phyloP scores from a whole-genome alignment of 2,113 vertebrate species.

The Cariama cristata region DNA sequence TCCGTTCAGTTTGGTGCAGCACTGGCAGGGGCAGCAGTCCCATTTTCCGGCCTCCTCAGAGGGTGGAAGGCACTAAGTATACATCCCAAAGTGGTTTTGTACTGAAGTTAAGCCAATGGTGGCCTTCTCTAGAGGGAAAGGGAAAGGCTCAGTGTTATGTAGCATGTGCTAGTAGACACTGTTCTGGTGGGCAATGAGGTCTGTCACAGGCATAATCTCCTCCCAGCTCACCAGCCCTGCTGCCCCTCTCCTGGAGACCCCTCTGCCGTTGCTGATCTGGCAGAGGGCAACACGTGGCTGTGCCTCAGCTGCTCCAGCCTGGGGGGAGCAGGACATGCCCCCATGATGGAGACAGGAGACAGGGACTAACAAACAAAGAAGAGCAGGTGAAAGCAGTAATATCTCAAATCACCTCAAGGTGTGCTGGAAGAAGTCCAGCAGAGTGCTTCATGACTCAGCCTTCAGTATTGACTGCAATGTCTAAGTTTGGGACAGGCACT shows the following conservation, averaged over 20 bases:
- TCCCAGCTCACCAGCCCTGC: not conserved
- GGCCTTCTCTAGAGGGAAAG: not conserved
- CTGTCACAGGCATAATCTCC: not conserved
- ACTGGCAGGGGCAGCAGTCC: not conserved
- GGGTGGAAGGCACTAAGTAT: not conserved
- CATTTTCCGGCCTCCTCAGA: not conserved
- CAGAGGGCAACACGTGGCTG: not conserved
- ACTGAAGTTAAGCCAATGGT: not conserved
- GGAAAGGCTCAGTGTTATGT: fast-evolving
- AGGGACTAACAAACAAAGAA: not conserved
- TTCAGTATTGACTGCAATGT: not conserved
- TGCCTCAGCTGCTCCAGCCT: not conserved
- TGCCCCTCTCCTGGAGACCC: not conserved
- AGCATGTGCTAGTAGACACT: not conserved
- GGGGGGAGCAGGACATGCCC: fast-evolving
- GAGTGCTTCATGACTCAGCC: not conserved
- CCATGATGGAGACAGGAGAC: not conserved
- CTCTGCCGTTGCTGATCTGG: not conserved
- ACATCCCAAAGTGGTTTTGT: not conserved
- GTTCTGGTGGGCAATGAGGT: not conserved
- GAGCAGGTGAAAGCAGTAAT: not conserved
- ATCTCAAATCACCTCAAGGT: not conserved
- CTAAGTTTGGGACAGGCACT: not conserved
- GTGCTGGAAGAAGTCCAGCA: not conserved
- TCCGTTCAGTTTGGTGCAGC: not conserved